phyloP scores from a whole-genome alignment of 2,113 vertebrate genomes.

The Donacobius atricapilla region DNA sequence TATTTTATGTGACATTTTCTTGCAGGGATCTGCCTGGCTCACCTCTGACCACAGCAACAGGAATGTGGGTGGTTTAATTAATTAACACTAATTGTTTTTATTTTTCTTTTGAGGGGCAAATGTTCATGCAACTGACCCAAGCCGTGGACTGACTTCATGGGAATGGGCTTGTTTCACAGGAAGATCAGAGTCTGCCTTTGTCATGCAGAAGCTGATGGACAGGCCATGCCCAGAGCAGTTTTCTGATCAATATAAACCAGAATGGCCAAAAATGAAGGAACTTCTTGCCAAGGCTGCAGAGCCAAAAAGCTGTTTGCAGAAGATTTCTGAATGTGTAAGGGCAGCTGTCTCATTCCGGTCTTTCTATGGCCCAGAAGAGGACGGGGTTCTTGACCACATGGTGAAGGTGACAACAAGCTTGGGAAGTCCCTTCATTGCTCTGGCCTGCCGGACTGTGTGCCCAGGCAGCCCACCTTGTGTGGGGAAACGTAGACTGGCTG shows the following conservation, averaged over 20 bases:
- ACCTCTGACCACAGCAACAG: not conserved
- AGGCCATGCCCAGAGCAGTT: constrained; percentile 84
- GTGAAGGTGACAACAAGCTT: constrained; percentile 88
- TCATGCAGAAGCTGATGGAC: constrained; percentile 85
- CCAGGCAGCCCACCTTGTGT: constrained; percentile 85
- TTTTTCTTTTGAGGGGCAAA: constrained; percentile 81
- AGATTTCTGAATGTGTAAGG: constrained; percentile 76
- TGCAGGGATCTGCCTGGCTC: not conserved
- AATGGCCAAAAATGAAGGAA: constrained; percentile 83
- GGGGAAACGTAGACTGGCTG: constrained; percentile 83
- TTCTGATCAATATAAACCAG: constrained; percentile 78
- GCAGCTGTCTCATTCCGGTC: constrained; percentile 75
- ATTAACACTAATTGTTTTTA: not conserved
- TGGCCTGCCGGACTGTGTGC: constrained; percentile 86
- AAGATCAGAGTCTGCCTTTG: constrained; percentile 81
- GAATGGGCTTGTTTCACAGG: constrained; percentile 95
- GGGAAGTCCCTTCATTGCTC: constrained; percentile 83
- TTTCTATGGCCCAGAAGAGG: constrained; percentile 78
- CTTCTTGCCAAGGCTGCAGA: constrained; percentile 76
- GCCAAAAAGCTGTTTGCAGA: constrained; percentile 85
- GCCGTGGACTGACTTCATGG: constrained; percentile 82
- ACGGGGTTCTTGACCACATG: constrained; percentile 90
- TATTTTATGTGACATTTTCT: not conserved
- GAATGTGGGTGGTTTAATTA: not conserved
- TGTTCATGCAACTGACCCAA: constrained; percentile 80